Evolutionary conservation across 2,888 invertebrate genomes (phyloP), one percentile per base, ranked within the genome.

Genomic region (Drosophila multiciliata): DNA sequence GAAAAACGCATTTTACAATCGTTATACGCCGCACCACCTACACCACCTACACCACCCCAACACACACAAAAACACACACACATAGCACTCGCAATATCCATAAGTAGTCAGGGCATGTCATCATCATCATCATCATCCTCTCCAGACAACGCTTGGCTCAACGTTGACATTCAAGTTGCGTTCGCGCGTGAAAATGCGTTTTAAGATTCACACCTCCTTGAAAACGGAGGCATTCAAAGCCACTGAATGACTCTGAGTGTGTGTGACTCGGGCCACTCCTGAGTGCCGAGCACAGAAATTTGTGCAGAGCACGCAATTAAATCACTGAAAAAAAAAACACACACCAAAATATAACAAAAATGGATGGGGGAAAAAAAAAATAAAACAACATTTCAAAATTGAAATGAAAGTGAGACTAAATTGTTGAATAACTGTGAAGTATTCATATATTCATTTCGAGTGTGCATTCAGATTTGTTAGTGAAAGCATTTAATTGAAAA

Each of bases 151-250:
- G 55, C 67, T 65, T 40, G 53, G 64, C 76, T 65, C 75, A 62
- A 64, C 65, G 78, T 71, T 79, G 81, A 81, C 81, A 78, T 80
- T 86, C 87, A 84, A 86, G 87, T 80, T 88, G 80, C 78, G 82
- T 80, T 86, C 71, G 84, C 79, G 87, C 89, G 87, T 87, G 87
- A 87, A 87, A 88, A 87, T 88, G 87, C 87, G 87, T 88, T 87
- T 86, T 76, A 78, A 87, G 87, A 87, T 85, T 87, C 82, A 88
- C 87, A 87, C 87, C 87, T 79, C 79, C 82, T 82, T 80, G 61
- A 83, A 61, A 78, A 68, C 29, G 55, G 55, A 53, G 54, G 32
- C 60, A 71, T 63, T 68, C 66, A 70, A 59, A 73, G 60, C 55
- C 57, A 57, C 69, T 55, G 63, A 61, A 58, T 38, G 53, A 48